Base-by-base conservation (phyloP, 2,888 invertebrate species). In the Rhorus exstirpatorius region DNA sequence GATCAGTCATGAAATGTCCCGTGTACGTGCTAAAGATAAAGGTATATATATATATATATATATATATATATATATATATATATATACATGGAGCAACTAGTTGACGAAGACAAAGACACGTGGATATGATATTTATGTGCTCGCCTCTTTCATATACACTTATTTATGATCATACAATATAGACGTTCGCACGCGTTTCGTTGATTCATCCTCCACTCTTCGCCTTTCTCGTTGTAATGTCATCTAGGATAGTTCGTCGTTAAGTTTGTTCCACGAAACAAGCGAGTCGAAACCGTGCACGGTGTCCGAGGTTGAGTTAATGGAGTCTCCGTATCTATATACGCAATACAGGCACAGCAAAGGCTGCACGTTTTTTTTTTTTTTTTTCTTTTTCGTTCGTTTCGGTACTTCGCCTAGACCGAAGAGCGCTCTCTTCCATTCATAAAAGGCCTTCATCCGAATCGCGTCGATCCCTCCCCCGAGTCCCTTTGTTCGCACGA, bases 371-470 rank as follows among this genome's bases (percentile, higher is more conserved):
- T 41, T 60, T 82, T 63, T 65, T 53, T 51, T 76, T 82, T 31
- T 51, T 68, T 60, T 53, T 21, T 63, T 14, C 63, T 14, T 17
- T 41, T 26, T 67, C 38, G 53, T 68, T 68, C 41, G 35, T 68
- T 68, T 63, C 71, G n/a, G 61, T 81, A 82, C 75, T 84, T 84
- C 81, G 85, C 83, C 79, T 84, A 84, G 84, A n/a, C 79, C 79
- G 76, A 3, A 60, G 44, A 58, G 44, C 68, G 65, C 80, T 41
- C 75, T 70, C 78, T 55, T 85, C 72, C 87, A 86, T 86, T 87
- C 87, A 87, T 85, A 84, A 87, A 85, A 84, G 76, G 78, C 85
- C 78, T 83, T 83, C 83, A 81, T 83, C 84, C 83, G 79, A 77
- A 79, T 84, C 84, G 84, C 79, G 82, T 74, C 78, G 81, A 81